Evolutionary conservation across 2,888 invertebrate species (phyloP).

Genomic region (Zaprionus obscuricornis): DNA sequence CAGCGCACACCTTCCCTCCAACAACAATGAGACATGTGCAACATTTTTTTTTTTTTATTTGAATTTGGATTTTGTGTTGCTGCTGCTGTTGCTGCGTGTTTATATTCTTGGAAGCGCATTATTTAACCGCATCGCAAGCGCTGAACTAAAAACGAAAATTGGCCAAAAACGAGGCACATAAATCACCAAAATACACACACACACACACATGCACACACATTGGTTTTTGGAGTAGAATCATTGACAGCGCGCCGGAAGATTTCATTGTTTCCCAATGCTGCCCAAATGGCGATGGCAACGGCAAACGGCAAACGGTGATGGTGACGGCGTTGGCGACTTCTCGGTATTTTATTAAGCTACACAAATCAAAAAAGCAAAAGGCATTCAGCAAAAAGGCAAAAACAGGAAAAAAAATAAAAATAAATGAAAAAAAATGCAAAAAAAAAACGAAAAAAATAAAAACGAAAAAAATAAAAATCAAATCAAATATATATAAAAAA

Average conservation of each 20-base stretch:
- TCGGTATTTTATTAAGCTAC: conserved; percentile 79
- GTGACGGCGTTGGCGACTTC: conserved; percentile 60
- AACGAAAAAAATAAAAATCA: conserved; percentile 6
- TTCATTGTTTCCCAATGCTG: conserved; percentile 76
- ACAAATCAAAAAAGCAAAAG: conserved; percentile 68
- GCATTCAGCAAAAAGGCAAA: conserved; percentile 41
- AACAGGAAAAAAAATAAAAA: conserved; percentile 17
- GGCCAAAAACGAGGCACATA: conserved; percentile 77
- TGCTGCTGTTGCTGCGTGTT: conserved; percentile 38
- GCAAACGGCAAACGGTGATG: neutral
- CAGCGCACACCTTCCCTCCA: conserved; percentile 8
- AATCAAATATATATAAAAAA: conserved; percentile 22
- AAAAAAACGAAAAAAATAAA: conserved; percentile 1
- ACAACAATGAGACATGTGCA: conserved; percentile 56
- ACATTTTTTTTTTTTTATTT: conserved; percentile 28
- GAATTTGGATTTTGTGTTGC: conserved; percentile 21
- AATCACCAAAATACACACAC: conserved; percentile 60
- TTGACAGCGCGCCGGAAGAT: conserved; percentile 77
- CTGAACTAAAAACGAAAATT: conserved; percentile 77
- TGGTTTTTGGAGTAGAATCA: conserved; percentile 69
- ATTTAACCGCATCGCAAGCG: conserved; percentile 66
- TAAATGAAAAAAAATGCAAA: conserved; percentile 15
- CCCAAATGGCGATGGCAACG: conserved; percentile 47
- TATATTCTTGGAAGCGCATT: conserved; percentile 75
- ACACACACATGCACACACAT: conserved; percentile 10